Evolutionary conservation across 2,888 invertebrate species (phyloP).

Genomic region (Diplolepis rosae): DNA sequence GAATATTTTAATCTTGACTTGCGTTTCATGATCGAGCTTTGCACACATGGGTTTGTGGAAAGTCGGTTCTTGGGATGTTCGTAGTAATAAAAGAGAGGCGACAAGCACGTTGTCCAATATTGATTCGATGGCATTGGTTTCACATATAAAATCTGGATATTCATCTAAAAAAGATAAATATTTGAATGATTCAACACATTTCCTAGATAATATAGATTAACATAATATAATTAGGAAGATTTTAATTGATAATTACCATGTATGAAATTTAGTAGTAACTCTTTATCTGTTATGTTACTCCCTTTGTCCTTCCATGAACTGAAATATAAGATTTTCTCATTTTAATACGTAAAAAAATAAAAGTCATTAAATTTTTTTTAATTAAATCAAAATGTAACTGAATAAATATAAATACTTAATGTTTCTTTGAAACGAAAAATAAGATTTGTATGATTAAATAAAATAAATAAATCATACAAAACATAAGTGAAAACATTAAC

Average conservation of each 20-base stretch:
- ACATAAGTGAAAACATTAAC: no score
- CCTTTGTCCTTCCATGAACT: constrained; percentile 39
- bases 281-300: constrained; percentile 26
- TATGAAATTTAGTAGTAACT: constrained; percentile 33
- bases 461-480: no score
- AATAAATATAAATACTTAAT: no score
- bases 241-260: constrained; percentile 33
- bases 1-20: constrained; percentile 76
- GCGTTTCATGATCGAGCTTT: constrained; percentile 75
- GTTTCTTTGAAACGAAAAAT: no score
- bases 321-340: not conserved
- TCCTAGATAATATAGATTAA: not conserved
- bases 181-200: not conserved
- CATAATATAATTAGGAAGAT: no score
- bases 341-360: not conserved
- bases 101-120: constrained; percentile 56
- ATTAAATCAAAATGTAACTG: no score
- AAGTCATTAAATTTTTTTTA: no score
- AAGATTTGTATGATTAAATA: no score
- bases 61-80: constrained; percentile 76
- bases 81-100: constrained; percentile 76
- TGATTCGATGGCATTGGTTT: constrained; percentile 66
- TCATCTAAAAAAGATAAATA: constrained; percentile 53
- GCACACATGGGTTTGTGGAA: constrained; percentile 77
- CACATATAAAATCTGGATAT: constrained; percentile 75